Percentiles rank a stretch among this genome's conserved stretches.
Evolutionary conservation across 2,888 invertebrate species (phyloP).

Genomic region (Pollenia labialis): DNA sequence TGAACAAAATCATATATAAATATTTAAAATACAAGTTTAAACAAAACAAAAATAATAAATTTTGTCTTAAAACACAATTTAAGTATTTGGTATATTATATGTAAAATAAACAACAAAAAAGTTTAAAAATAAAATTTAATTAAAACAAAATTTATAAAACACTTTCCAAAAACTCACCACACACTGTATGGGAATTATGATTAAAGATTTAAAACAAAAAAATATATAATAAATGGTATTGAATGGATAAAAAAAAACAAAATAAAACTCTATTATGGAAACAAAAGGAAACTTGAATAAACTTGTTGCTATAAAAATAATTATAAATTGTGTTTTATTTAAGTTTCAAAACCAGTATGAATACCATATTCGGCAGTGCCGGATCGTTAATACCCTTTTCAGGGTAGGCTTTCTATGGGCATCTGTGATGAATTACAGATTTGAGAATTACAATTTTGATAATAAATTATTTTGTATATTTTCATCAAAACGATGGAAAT

Average conservation of each 20-base stretch:
- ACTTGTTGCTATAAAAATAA: slow-evolving; percentile 81
- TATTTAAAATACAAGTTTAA: slow-evolving; percentile 59
- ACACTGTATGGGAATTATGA: slow-evolving; percentile 70
- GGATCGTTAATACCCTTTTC: too few relatives aligned
- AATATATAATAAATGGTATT: slow-evolving; percentile 70
- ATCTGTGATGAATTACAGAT: too few relatives aligned
- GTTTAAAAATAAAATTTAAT: slow-evolving; percentile 75
- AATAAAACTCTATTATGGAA: slow-evolving; percentile 71
- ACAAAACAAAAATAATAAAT: slow-evolving; percentile 64
- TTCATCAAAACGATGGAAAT: too few relatives aligned
- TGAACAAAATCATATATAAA: slow-evolving; percentile 65
- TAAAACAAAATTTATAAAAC: slow-evolving; percentile 76
- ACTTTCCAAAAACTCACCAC: slow-evolving; percentile 72
- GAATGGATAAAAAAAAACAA: slow-evolving; percentile 62
- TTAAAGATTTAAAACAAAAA: slow-evolving; percentile 57
- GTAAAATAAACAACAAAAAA: slow-evolving; percentile 70
- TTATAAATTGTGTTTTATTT: slow-evolving; percentile 59
- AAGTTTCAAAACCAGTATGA: too few relatives aligned
- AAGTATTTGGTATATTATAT: slow-evolving; percentile 73
- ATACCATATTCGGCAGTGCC: too few relatives aligned
- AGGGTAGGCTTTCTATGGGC: too few relatives aligned
- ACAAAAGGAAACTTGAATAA: slow-evolving; percentile 79
- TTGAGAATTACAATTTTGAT: too few relatives aligned
- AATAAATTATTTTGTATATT: too few relatives aligned
- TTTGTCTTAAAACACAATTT: slow-evolving; percentile 68